A percentile compares a stretch with the other conserved stretches of the same genome.
phyloP scores from a whole-genome alignment of 2,888 invertebrate species.

The Xylota sylvarum region DNA sequence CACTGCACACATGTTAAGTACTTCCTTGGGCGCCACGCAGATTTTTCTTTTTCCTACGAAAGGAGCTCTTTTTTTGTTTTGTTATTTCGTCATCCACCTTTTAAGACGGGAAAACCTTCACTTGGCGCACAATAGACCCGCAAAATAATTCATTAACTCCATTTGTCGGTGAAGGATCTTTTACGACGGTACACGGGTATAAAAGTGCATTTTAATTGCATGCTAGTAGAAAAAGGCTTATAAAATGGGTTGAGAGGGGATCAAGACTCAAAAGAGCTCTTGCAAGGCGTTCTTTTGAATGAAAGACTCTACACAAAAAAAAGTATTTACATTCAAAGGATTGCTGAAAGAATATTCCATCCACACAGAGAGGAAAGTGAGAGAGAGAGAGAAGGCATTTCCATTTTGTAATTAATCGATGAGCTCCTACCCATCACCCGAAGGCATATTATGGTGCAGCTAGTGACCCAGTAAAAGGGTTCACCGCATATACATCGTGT shows the following conservation, averaged over 20 bases:
- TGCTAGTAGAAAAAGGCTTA: not conserved
- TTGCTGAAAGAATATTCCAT: constrained; percentile 16
- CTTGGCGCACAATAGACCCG: constrained; percentile 30
- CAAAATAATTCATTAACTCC: constrained; percentile 59
- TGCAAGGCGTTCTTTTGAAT: not conserved
- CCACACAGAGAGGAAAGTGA: not conserved
- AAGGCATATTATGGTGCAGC: constrained; percentile 5
- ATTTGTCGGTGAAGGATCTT: constrained; percentile 8
- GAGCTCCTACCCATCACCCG: not conserved
- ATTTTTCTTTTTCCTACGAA: not conserved
- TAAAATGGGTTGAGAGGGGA: not conserved
- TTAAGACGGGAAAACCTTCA: not conserved
- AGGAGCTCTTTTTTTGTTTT: not conserved
- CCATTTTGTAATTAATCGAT: constrained; percentile 49
- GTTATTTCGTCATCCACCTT: not conserved
- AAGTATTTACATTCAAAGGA: constrained; percentile 7
- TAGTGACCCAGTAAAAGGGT: constrained; percentile 47
- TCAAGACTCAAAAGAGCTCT: constrained; percentile 6
- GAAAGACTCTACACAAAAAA: not conserved
- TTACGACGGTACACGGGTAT: not conserved
- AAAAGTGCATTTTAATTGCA: constrained; percentile 49
- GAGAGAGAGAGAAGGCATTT: not conserved
- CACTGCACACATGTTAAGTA: constrained; percentile 13
- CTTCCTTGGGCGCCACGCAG: constrained; percentile 21
- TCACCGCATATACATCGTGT: constrained; percentile 5